A percentile compares a stretch with the other conserved stretches of the same genome.
Evolutionary conservation across 92 coral and sea anemone genomes (phyloP).

Genomic region (Parazoanthus atlanticus): DNA sequence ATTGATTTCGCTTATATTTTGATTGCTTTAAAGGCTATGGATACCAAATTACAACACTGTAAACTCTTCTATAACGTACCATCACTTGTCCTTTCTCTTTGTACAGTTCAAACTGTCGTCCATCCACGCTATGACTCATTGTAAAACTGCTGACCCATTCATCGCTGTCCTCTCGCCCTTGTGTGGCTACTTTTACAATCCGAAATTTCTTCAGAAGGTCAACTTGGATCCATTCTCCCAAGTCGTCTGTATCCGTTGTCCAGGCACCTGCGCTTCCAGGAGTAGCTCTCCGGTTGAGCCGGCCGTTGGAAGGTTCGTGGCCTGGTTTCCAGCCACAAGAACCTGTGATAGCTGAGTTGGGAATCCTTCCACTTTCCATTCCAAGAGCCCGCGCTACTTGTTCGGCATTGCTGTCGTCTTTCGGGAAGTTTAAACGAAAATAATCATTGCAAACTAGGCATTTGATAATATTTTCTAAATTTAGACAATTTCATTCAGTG

Average conservation of each 20-base stretch:
- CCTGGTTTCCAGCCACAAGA: constrained; percentile 37
- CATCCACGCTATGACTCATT: background rate
- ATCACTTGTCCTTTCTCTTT: background rate
- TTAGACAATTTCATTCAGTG: too few relatives aligned
- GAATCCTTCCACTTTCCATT: constrained; percentile 20
- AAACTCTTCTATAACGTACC: background rate
- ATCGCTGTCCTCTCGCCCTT: constrained; percentile 21
- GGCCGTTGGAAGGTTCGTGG: constrained; percentile 24
- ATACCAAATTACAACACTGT: background rate
- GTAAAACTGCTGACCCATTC: constrained; percentile 37
- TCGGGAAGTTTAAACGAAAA: background rate
- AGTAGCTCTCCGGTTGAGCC: constrained; percentile 1
- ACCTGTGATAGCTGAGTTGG: constrained; percentile 2
- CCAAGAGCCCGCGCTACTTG: background rate
- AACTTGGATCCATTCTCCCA: constrained; percentile 20
- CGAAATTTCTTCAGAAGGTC: background rate
- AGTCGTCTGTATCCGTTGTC: constrained; percentile 15
- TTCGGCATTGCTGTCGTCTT: background rate
- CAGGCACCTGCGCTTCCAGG: constrained; percentile 9
- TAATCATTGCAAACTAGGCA: background rate
- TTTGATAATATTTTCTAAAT: too few relatives aligned
- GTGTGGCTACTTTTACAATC: constrained; percentile 19
- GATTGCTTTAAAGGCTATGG: too few relatives aligned
- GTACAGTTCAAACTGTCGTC: constrained; percentile 5
- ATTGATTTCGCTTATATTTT: too few relatives aligned